These are phyloP conservation scores for Ricordea florida DNA, from an alignment of 92 coral and sea anemone genomes.

Conservation along the genomic window DNA sequence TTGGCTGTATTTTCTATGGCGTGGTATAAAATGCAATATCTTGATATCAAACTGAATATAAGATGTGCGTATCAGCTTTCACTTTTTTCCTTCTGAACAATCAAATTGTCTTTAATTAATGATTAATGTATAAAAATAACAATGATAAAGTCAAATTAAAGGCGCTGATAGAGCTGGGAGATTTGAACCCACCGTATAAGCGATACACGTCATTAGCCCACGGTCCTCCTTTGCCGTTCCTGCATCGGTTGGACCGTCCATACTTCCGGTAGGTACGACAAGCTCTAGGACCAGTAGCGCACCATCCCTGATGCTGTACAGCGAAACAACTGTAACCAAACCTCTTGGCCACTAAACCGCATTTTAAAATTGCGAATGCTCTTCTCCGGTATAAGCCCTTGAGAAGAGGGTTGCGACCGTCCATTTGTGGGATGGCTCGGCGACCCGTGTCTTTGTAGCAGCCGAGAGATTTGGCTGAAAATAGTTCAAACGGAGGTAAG, in stretches of 20 bases:
- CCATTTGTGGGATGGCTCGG: slow-evolving; percentile 41
- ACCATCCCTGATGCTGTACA: slow-evolving; percentile 51
- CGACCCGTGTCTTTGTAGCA: slow-evolving; percentile 30
- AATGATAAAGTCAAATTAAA: no score
- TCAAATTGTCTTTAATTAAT: no score
- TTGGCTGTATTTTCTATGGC: no score
- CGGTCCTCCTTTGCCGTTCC: slow-evolving; percentile 61
- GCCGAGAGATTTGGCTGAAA: slow-evolving; percentile 2
- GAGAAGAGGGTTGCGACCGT: slow-evolving; percentile 3
- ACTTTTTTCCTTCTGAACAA: no score
- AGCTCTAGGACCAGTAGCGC: slow-evolving; percentile 56
- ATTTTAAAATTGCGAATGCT: slow-evolving; percentile 17
- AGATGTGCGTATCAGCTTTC: no score
- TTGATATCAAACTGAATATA: no score
- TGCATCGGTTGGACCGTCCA: slow-evolving; percentile 51
- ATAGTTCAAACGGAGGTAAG: no score
- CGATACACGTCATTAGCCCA: slow-evolving; percentile 63
- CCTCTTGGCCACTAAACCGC: slow-evolving; percentile 8
- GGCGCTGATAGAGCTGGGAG: no score
- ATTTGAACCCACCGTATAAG: slow-evolving; percentile 38
- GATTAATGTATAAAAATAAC: no score
- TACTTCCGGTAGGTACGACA: slow-evolving; percentile 62
- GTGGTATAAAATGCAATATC: no score
- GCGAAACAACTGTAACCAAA: slow-evolving; percentile 43
- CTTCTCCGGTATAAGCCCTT: slow-evolving; percentile 16